Percentiles rank a stretch among this genome's conserved stretches.
phyloP scores from a whole-genome alignment of 2,888 invertebrate genomes.

The Alsophila aescularia region DNA sequence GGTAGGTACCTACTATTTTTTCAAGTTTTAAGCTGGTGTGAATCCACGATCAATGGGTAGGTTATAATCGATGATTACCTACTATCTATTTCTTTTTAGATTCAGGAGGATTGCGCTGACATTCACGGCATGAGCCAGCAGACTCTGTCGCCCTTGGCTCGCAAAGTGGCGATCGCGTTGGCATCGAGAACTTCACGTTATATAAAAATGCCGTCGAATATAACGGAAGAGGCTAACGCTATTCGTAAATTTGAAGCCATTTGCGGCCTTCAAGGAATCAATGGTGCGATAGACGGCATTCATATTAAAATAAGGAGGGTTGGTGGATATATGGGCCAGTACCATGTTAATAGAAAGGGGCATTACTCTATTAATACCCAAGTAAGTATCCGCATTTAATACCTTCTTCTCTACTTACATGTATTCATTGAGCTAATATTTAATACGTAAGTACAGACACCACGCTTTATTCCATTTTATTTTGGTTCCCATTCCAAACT shows the following conservation, averaged over 20 bases:
- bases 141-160: not conserved
- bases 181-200: not conserved
- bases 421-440: no score
- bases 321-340: not conserved
- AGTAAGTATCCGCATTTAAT: no score
- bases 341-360: conserved; percentile 1
- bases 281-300: conserved; percentile 1
- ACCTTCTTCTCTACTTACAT: no score
- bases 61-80: no score
- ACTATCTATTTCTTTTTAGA: not conserved
- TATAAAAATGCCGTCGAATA: not conserved
- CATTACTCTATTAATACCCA: conserved; percentile 7
- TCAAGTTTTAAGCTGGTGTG: no score
- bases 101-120: not conserved
- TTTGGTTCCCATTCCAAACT: no score
- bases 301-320: conserved; percentile 7
- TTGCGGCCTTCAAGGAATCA: not conserved
- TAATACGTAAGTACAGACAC: no score
- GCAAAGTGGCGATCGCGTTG: not conserved
- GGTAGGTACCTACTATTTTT: not conserved
- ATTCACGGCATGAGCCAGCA: no score
- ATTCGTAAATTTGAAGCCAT: conserved; percentile 1
- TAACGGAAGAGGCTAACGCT: not conserved
- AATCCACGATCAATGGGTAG: no score
- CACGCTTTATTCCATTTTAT: no score